Conservation (phyloP, 2,113 vertebrate genomes). For the Heliornis fulica region DNA sequence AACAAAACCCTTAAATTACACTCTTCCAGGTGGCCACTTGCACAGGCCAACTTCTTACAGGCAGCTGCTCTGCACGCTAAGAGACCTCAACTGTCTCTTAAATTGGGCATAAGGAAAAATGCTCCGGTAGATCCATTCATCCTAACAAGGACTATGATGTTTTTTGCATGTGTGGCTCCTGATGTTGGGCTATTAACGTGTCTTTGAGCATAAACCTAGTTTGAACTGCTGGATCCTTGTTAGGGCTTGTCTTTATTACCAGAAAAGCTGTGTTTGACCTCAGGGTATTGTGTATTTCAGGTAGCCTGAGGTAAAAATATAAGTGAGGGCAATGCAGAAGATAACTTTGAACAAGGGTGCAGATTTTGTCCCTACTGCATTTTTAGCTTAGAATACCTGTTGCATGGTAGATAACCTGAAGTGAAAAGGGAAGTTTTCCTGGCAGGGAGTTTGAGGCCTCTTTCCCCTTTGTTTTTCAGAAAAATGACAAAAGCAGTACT, state of each 20-base stretch:
- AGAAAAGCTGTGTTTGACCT: conserved; percentile 17
- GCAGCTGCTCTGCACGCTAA: neutral
- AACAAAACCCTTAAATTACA: neutral
- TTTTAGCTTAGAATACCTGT: neutral
- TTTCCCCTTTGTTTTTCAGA: neutral
- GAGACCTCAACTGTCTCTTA: neutral
- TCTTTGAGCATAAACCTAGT: neutral
- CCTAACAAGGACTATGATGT: neutral
- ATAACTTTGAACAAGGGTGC: neutral
- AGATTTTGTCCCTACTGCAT: neutral
- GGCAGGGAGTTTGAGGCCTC: neutral
- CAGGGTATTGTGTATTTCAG: conserved; percentile 10
- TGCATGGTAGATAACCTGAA: neutral
- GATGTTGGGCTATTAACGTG: neutral
- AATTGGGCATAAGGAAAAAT: neutral
- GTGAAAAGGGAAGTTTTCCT: conserved; percentile 13
- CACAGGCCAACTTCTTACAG: neutral
- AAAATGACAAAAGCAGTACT: neutral
- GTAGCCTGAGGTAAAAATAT: conserved; percentile 34
- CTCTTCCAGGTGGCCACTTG: neutral
- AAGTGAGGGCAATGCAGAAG: neutral
- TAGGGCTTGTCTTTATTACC: neutral
- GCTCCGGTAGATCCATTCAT: neutral
- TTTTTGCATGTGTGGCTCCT: neutral
- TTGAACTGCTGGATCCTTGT: neutral